phyloP scores from a whole-genome alignment of 2,797 vertebrate species.

The Rhinogobio ventralis region DNA sequence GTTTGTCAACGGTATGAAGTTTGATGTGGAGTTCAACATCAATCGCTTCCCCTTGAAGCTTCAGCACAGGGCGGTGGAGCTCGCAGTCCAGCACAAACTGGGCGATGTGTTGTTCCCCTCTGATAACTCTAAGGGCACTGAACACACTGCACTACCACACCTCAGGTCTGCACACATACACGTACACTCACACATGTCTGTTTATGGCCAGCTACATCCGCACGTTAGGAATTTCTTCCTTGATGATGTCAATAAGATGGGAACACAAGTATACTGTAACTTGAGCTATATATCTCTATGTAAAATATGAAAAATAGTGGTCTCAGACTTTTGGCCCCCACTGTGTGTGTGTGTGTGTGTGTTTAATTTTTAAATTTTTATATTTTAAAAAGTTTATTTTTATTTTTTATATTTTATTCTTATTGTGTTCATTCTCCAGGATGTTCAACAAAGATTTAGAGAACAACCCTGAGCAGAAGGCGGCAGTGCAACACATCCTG shows the following conservation, averaged over 20 bases:
- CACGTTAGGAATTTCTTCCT: not conserved
- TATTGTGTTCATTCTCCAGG: constrained; percentile 51
- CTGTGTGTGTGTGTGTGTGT: not conserved
- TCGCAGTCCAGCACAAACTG: constrained; percentile 74
- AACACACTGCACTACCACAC: constrained; percentile 53
- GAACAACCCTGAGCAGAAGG: constrained; percentile 80
- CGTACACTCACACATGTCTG: not conserved
- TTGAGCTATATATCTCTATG: not conserved
- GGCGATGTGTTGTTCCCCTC: constrained; percentile 84
- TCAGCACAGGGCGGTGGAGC: constrained; percentile 83
- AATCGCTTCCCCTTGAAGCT: constrained; percentile 83
- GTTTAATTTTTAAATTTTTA: no score
- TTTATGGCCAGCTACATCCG: not conserved
- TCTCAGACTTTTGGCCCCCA: not conserved
- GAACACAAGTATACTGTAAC: not conserved
- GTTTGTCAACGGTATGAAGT: constrained; percentile 84
- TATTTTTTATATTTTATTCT: not conserved
- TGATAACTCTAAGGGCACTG: constrained; percentile 47
- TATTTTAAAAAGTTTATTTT: no score
- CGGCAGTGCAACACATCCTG: constrained; percentile 80
- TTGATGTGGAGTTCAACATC: constrained; percentile 92
- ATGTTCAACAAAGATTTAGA: constrained; percentile 80
- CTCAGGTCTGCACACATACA: constrained; percentile 68
- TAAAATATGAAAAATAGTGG: not conserved
- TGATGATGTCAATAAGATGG: not conserved